A percentile compares a stretch with the other conserved stretches of the same genome.
These are phyloP conservation scores for Poecile montanus DNA, from an alignment of 2,797 vertebrate species.

Conservation along the genomic window DNA sequence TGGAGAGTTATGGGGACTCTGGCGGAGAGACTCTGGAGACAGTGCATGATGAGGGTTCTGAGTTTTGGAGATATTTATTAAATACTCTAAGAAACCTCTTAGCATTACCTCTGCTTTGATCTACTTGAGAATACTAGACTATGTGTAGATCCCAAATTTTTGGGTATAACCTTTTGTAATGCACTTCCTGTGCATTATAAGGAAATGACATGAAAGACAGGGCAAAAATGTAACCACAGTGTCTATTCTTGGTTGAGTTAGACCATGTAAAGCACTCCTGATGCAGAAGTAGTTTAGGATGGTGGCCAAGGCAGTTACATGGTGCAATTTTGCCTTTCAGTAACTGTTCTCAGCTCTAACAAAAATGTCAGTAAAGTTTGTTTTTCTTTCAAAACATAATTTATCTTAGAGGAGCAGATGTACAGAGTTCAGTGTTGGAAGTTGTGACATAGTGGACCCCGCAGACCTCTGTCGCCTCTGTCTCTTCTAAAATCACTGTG, in stretches of 20 bases:
- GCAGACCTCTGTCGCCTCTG: neutral
- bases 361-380: neutral
- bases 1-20: neutral
- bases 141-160: neutral
- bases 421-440: neutral
- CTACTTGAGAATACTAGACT: neutral
- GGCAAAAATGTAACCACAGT: neutral
- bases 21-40: neutral
- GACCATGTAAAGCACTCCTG: rapidly evolving
- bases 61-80: neutral
- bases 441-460: neutral
- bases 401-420: neutral
- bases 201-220: neutral
- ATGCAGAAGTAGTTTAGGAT: neutral
- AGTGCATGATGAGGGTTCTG: neutral
- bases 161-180: neutral
- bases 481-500: neutral
- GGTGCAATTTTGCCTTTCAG: constrained; percentile 2
- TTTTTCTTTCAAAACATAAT: constrained; percentile 11
- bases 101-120: neutral
- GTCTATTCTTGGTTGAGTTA: neutral
- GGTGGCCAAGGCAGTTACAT: neutral
- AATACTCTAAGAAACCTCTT: neutral
- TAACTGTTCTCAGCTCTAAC: neutral
- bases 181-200: neutral